Evolutionary conservation across 2,113 vertebrate genomes (phyloP).

Genomic region (Lycocorax pyrrhopterus): DNA sequence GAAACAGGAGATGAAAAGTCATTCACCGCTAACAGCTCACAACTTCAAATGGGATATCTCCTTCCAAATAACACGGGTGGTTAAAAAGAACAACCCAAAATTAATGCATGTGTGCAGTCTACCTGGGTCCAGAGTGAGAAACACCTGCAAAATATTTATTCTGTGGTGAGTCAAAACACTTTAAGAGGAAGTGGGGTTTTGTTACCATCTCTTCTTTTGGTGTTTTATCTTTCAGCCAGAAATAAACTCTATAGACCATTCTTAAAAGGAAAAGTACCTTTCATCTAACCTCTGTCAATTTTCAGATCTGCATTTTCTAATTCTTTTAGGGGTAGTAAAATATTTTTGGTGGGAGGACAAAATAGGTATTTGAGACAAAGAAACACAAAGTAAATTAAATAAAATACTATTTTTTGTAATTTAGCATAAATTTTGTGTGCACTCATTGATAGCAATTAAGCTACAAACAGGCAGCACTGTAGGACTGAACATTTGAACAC

Average conservation of each 20-base stretch:
- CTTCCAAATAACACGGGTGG: background rate
- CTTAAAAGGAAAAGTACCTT: conserved; percentile 1
- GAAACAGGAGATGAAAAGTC: background rate
- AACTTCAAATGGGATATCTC: background rate
- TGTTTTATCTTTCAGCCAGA: conserved; percentile 20
- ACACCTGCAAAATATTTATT: conserved; percentile 13
- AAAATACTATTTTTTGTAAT: background rate
- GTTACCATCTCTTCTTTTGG: background rate
- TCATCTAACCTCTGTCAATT: background rate
- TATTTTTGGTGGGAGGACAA: background rate
- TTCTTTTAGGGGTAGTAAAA: background rate
- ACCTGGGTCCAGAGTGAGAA: background rate
- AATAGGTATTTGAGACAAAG: background rate
- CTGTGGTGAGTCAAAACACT: background rate
- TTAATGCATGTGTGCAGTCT: background rate
- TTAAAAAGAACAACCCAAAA: background rate
- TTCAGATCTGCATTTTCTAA: background rate
- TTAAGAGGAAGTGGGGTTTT: background rate
- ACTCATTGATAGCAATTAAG: background rate
- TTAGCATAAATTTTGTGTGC: background rate
- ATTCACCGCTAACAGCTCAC: background rate
- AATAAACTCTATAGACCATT: background rate
- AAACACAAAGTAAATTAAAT: background rate
- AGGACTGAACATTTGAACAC: background rate
- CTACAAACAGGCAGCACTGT: background rate